Conservation (phyloP, 2,797 vertebrate species). For the Intellagama lesueurii region DNA sequence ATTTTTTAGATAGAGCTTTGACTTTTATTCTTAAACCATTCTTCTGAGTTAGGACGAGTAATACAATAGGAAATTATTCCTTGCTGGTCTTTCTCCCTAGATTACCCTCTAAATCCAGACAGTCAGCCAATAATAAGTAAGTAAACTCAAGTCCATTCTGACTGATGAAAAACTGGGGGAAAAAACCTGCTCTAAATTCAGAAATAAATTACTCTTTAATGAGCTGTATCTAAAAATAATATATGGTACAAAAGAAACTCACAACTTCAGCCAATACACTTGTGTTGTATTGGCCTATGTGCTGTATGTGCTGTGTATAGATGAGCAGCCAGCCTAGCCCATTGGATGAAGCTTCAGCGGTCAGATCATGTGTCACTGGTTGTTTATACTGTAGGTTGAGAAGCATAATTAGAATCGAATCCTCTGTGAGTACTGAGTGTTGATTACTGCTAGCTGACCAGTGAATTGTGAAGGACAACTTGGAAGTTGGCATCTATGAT, state of each 20-base stretch:
- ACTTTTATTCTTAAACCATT: too few relatives aligned
- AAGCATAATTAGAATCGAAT: constrained; percentile 75
- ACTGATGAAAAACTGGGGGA: neutral
- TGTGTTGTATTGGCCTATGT: constrained; percentile 3
- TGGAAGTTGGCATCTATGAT: constrained; percentile 75
- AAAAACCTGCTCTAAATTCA: neutral
- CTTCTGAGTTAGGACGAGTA: too few relatives aligned
- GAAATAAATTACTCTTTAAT: neutral
- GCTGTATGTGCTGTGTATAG: neutral
- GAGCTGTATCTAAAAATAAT: neutral
- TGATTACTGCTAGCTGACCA: constrained; percentile 81
- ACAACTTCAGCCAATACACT: neutral
- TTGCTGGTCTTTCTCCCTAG: too few relatives aligned
- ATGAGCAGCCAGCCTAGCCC: neutral
- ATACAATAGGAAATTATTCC: too few relatives aligned
- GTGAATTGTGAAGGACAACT: constrained; percentile 86
- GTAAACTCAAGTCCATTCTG: neutral
- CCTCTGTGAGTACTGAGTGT: constrained; percentile 70
- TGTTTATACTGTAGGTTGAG: constrained; percentile 66
- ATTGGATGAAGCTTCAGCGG: constrained; percentile 49
- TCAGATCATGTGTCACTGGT: constrained; percentile 39
- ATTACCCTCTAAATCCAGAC: too few relatives aligned
- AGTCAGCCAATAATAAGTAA: too few relatives aligned
- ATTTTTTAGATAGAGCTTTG: too few relatives aligned
- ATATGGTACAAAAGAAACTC: neutral